phyloP scores from a whole-genome alignment of 2,113 vertebrate species.

The Oreochromis tanganicae region DNA sequence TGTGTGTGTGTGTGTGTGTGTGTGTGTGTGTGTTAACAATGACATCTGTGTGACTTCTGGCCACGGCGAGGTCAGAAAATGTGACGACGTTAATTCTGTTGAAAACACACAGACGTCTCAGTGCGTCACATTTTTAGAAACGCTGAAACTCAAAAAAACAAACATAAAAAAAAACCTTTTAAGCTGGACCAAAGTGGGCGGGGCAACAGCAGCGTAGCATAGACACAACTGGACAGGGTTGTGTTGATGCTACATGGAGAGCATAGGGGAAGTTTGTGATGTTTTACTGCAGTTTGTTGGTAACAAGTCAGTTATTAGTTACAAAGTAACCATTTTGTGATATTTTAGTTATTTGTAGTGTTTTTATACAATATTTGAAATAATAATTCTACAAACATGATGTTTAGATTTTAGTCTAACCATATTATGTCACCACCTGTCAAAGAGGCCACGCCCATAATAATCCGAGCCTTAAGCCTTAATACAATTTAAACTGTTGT shows the following conservation, averaged over 20 bases:
- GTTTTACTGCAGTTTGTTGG: not conserved
- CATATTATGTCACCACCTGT: not conserved
- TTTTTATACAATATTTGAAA: not conserved
- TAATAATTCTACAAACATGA: not conserved
- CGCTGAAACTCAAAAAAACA: accelerated
- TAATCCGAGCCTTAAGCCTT: not conserved
- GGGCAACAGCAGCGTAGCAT: not conserved
- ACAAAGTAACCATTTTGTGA: not conserved
- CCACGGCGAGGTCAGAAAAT: not conserved
- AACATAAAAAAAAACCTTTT: accelerated
- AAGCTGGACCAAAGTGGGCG: not conserved
- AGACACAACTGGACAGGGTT: not conserved
- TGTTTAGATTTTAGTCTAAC: not conserved
- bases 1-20: accelerated
- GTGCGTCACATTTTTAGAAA: accelerated
- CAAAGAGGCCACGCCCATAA: not conserved
- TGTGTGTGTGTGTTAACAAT: not conserved
- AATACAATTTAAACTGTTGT: no score
- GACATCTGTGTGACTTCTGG: not conserved
- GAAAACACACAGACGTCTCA: not conserved
- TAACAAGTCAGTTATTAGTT: not conserved
- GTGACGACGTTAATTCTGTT: not conserved
- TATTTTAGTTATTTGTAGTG: not conserved
- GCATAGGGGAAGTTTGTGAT: not conserved
- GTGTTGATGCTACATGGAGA: not conserved